These are phyloP conservation scores for Aegithalos caudatus DNA, from an alignment of 2,113 vertebrate species.

Conservation along the genomic window DNA sequence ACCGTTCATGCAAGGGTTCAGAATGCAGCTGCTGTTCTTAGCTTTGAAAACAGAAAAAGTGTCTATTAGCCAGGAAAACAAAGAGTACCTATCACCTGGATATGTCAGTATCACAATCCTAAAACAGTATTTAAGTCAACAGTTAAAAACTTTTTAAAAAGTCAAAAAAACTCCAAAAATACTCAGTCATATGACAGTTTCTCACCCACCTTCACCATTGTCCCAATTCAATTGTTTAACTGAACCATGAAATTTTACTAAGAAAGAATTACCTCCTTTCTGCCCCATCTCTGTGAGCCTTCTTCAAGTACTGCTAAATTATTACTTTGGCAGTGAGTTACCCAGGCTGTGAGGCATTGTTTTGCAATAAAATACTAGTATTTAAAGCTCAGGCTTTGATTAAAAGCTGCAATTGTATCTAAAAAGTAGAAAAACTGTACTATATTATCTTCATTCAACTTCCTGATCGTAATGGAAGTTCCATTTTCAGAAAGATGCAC, in stretches of 20 bases:
- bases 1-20: conserved; percentile 89
- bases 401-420: not conserved
- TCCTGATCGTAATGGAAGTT: not conserved
- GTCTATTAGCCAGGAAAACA: not conserved
- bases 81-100: not conserved
- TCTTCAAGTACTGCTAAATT: not conserved
- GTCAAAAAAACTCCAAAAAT: not conserved
- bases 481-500: not conserved
- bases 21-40: conserved; percentile 89
- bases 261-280: not conserved
- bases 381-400: not conserved
- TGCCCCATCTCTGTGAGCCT: not conserved
- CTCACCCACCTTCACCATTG: not conserved
- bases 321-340: not conserved
- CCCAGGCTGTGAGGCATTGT: accelerated
- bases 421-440: not conserved
- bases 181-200: not conserved
- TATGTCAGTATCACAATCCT: not conserved
- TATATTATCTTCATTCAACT: not conserved
- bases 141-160: not conserved
- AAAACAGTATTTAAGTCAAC: not conserved
- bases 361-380: not conserved
- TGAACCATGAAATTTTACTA: not conserved
- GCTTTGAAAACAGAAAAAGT: conserved; percentile 66
- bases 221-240: not conserved